phyloP scores from a whole-genome alignment of 2,797 vertebrate species.

The Coilia nasus region DNA sequence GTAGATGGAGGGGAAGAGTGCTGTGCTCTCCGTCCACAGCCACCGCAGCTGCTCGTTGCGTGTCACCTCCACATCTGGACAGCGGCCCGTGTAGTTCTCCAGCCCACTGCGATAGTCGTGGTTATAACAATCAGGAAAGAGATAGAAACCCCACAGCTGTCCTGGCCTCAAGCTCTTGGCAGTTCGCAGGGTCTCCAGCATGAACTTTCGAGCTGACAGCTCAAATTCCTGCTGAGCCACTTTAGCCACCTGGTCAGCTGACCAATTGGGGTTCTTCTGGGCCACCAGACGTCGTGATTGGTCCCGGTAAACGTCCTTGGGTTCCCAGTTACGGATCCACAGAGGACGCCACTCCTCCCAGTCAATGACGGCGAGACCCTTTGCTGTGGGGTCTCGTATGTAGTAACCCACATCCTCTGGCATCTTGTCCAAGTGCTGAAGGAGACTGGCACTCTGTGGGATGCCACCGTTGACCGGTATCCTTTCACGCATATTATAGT shows the following conservation, averaged over 20 bases:
- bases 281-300: conserved; percentile 77
- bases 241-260: conserved; percentile 75
- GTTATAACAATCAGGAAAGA: conserved; percentile 98
- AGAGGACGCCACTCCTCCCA: conserved; percentile 98
- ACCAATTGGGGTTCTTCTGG: conserved; percentile 74
- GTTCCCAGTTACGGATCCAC: conserved; percentile 95
- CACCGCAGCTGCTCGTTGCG: conserved; percentile 91
- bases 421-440: conserved; percentile 78
- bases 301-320: conserved; percentile 87
- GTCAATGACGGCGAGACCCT: conserved; percentile 92
- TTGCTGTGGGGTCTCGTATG: conserved; percentile 77
- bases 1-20: conserved; percentile 94
- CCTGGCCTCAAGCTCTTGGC: conserved; percentile 85
- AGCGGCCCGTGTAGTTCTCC: conserved; percentile 88
- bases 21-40: conserved; percentile 93
- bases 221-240: conserved; percentile 91
- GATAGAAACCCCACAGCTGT: conserved; percentile 96
- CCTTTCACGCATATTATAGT: conserved; percentile 69
- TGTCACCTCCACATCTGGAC: conserved; percentile 81
- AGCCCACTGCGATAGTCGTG: conserved; percentile 87
- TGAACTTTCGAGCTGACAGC: conserved; percentile 82
- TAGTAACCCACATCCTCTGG: conserved; percentile 78
- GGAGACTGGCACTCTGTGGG: conserved; percentile 88
- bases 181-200: conserved; percentile 84
- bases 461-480: conserved; percentile 80